Evolutionary conservation across 2,888 invertebrate genomes (phyloP), one percentile per base, ranked within the genome.

Genomic region (Drosophila melanosoma): DNA sequence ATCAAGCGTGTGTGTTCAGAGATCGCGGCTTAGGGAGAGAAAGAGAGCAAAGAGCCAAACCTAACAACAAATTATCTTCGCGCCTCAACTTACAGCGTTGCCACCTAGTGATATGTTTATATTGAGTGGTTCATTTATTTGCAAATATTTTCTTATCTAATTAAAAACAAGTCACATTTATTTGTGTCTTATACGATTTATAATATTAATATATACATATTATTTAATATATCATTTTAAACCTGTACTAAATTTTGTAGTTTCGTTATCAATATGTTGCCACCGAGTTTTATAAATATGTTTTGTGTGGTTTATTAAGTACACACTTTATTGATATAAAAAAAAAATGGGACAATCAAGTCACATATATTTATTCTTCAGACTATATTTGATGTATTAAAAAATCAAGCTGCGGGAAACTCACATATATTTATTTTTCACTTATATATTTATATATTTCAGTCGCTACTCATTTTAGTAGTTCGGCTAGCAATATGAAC

Each of bases 11-110:
- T 40, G 40, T 51, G 32, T 48, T 32, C 10, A 48, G 17, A 33
- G 52, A 51, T 40, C 32, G 17, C 11, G 10, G 38, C 29, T 42
- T 40, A 15, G 60, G 56, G 57, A 45, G 53, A 53, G 38, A 53
- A 49, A 63, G 15, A 29, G 36, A 51, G 54, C 54, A 12, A 17
- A 56, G 52, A 42, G 52, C 45, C 33, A 61, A 60, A 54, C 29
- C 49, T 52, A 69, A 60, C 20, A 63, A 72, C 20, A 63, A 72
- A 51, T 58, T 52, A 36, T 56, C 49, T 49, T 61, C 52, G 72
- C 57, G 68, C 51, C 58, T 53, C 69, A 77, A 65, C 49, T 2
- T 6, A 8, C n/a, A 33, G 82, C 63, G 72, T 65, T 74, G 80
- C 80, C 82, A 67, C 42, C 5, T n/a, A 48, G 45, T 29, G 15